Evolutionary conservation across 2,113 vertebrate genomes (phyloP), one percentile per base, ranked within the genome.

Genomic region (Athene cunicularia): DNA sequence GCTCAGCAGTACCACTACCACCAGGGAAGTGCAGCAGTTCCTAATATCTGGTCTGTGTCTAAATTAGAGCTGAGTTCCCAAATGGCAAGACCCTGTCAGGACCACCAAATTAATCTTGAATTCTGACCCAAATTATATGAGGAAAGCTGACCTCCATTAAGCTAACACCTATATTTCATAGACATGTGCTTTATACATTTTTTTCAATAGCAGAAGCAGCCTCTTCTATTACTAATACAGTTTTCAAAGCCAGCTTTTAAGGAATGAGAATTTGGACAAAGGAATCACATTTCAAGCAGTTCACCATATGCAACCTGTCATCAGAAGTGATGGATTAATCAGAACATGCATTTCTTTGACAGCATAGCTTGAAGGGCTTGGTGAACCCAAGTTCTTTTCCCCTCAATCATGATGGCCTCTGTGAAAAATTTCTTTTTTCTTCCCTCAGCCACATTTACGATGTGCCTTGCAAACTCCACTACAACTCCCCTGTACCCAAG

Each of bases 331-430:
- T 86, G 16, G 30, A 94, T 97, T 95, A 96, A 72, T 52, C 52
- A 80, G 49, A 94, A 96, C 70, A 81, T 73, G 27, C 53, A 84
- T 90, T 94, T 95, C n/a, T 88, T 89, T 94, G 86, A 97, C 86
- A 96, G 53, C 79, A 88, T 45, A 88, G 45, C 88, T 97, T 83
- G 45, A 93, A 97, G 74, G 71, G 35, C 49, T 94, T 62, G 43
- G 52, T 74, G 53, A 96, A 27, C 6, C 81, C 94, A 92, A 76
- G 71, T 91, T 94, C 86, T 95, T 86, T 87, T 88, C 52, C 39
- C 21, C 24, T 90, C 79, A 41, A 15, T 88, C 91, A 79, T 71
- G 39, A 85, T 4, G n/a, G 33, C 63, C 33, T 95, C 62, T 67
- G 22, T 41, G 45, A 92, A 75, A 80, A 43, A 93, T 88, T 83